phyloP scores from a whole-genome alignment of 92 coral and sea anemone genomes.

The Zoanthus sansibaricus region DNA sequence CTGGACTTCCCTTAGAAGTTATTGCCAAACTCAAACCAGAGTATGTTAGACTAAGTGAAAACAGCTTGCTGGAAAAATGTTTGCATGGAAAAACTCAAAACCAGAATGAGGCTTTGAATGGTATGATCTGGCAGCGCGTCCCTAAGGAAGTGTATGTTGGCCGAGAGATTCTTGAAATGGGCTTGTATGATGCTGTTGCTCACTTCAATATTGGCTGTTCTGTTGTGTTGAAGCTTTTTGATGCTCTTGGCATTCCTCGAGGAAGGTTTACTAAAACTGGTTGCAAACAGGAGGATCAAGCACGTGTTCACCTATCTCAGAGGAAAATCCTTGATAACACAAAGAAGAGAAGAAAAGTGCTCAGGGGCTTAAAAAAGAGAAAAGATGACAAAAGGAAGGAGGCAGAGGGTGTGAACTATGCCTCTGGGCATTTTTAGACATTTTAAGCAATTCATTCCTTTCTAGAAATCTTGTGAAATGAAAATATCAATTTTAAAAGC shows the following conservation, averaged over 20 bases:
- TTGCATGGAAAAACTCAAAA: conserved; percentile 70
- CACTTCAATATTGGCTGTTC: conserved; percentile 64
- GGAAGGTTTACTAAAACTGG: conserved; percentile 69
- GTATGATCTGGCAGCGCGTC: conserved; percentile 65
- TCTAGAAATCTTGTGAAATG: neutral
- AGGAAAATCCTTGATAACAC: conserved; percentile 46
- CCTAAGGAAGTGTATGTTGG: conserved; percentile 62
- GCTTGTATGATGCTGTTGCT: conserved; percentile 68
- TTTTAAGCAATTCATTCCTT: conserved; percentile 6
- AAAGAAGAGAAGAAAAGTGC: conserved; percentile 67
- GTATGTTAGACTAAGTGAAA: conserved; percentile 65
- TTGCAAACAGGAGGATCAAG: conserved; percentile 52
- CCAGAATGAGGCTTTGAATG: conserved; percentile 65
- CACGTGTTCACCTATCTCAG: conserved; percentile 46
- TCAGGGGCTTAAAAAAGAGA: conserved; percentile 56
- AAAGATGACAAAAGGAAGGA: conserved; percentile 49
- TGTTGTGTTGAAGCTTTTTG: conserved; percentile 57
- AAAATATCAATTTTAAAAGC: conserved; percentile 25
- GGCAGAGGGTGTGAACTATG: conserved; percentile 68
- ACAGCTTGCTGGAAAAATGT: conserved; percentile 56
- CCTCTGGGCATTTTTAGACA: conserved; percentile 55
- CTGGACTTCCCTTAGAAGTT: neutral
- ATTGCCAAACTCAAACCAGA: conserved; percentile 40
- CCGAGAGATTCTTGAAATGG: conserved; percentile 60
- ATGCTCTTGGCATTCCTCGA: conserved; percentile 57